A percentile compares a stretch with the other conserved stretches of the same genome.
These are phyloP conservation scores for Myiopsitta monachus DNA, from an alignment of 2,113 vertebrate species.

Conservation along the genomic window DNA sequence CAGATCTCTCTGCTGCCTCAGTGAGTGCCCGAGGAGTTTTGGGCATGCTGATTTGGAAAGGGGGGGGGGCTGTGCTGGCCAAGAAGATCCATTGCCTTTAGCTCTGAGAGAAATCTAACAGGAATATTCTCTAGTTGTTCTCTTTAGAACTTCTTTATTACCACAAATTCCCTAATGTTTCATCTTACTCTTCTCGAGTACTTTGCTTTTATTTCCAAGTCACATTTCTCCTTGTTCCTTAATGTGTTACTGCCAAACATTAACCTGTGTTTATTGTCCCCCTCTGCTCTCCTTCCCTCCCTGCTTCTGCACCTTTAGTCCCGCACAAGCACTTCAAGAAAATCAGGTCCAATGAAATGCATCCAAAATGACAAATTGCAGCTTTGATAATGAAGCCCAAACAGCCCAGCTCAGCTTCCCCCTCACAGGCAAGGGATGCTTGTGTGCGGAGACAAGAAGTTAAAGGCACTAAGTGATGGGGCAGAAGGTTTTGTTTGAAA, in stretches of 20 bases:
- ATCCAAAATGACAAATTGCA: neutral
- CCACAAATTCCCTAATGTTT: neutral
- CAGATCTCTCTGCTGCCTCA: neutral
- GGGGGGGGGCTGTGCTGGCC: neutral
- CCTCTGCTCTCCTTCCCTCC: neutral
- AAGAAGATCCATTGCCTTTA: neutral
- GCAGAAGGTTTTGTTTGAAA: neutral
- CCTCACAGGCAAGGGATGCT: rapidly evolving
- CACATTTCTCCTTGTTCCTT: neutral
- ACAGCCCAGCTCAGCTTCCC: neutral
- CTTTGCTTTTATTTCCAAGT: neutral
- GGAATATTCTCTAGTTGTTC: neutral
- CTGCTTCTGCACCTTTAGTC: slow-evolving; percentile 6
- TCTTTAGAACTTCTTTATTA: neutral
- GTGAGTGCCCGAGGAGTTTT: neutral
- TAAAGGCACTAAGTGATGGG: neutral
- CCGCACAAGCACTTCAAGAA: slow-evolving; percentile 12
- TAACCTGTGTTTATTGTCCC: neutral
- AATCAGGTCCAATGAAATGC: slow-evolving; percentile 10
- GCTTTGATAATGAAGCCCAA: rapidly evolving
- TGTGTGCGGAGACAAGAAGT: rapidly evolving
- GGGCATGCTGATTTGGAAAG: neutral
- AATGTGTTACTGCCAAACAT: neutral
- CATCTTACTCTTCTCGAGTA: neutral
- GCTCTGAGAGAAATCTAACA: neutral